Conservation (phyloP, 2,888 invertebrate species). For the Eupeodes latifasciatus region DNA sequence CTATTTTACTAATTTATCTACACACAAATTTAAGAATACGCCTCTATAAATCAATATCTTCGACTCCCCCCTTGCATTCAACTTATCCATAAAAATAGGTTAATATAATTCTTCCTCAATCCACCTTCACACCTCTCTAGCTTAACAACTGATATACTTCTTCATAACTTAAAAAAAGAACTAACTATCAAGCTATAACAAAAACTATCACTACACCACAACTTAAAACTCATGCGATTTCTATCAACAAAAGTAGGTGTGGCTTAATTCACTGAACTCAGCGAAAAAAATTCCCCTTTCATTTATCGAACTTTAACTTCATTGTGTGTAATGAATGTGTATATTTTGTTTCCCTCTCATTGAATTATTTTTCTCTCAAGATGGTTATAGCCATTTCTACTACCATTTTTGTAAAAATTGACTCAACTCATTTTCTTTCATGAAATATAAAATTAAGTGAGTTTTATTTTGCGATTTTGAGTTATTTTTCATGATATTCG, state of each 20-base stretch:
- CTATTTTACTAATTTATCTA: no score
- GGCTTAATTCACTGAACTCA: constrained; percentile 54
- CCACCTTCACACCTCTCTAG: no score
- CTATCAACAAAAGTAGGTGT: constrained; percentile 52
- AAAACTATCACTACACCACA: neutral
- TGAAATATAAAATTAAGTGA: neutral
- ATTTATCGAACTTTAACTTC: constrained; percentile 19
- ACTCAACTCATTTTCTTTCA: constrained; percentile 16
- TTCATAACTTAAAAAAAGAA: no score
- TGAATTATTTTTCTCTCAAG: constrained; percentile 1
- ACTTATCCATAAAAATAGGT: no score
- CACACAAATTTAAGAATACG: no score
- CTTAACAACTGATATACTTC: no score
- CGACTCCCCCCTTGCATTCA: no score
- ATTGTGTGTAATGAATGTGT: neutral
- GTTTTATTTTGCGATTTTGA: neutral
- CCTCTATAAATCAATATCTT: no score
- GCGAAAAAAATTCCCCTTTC: constrained; percentile 62
- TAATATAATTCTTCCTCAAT: no score
- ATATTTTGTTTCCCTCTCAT: constrained; percentile 29
- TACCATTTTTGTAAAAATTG: neutral
- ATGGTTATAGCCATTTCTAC: constrained; percentile 24
- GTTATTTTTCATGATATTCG: neutral
- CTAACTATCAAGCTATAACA: neutral
- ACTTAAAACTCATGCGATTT: constrained; percentile 43